Conservation (phyloP, 2,888 invertebrate species). For the Drosophila stalkeri region DNA sequence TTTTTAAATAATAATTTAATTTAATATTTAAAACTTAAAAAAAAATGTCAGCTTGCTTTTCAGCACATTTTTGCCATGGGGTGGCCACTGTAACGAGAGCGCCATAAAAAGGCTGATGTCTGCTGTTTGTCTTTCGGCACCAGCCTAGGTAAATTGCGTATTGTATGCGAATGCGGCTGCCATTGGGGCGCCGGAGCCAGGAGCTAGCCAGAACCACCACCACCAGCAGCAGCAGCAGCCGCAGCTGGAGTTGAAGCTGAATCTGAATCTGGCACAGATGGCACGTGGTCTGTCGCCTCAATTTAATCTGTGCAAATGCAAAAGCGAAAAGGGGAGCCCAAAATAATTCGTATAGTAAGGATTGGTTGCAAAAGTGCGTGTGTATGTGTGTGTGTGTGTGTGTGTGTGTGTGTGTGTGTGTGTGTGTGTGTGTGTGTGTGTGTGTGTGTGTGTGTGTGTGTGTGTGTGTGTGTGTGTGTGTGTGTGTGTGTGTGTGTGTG, state of each 20-base stretch:
- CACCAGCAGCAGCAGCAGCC: not conserved
- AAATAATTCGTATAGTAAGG: conserved; percentile 57
- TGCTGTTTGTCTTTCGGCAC: conserved; percentile 48
- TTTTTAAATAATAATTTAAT: too few species aligned
- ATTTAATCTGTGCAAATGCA: conserved; percentile 71
- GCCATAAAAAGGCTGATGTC: conserved; percentile 44
- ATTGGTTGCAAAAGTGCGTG: conserved; percentile 20
- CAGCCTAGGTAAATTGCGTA: conserved; percentile 43
- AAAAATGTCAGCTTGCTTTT: not conserved
- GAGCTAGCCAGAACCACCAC: not conserved
- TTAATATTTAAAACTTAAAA: too few species aligned
- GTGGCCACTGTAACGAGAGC: conserved; percentile 21
- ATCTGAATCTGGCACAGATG: conserved; percentile 3
- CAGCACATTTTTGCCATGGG: rapidly evolving
- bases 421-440: conserved; percentile 13
- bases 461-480: conserved; percentile 11
- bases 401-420: not conserved
- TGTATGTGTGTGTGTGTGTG: conserved; percentile 1
- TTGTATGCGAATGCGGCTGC: conserved; percentile 22
- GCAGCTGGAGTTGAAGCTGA: not conserved
- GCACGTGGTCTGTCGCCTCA: conserved; percentile 54
- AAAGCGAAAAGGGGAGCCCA: conserved; percentile 36
- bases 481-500: not conserved
- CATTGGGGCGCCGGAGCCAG: conserved; percentile 12
- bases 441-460: not conserved